Evolutionary conservation across 2,113 vertebrate species (phyloP), one percentile per base, ranked within the genome.

Genomic region (Zapus hudsonius): DNA sequence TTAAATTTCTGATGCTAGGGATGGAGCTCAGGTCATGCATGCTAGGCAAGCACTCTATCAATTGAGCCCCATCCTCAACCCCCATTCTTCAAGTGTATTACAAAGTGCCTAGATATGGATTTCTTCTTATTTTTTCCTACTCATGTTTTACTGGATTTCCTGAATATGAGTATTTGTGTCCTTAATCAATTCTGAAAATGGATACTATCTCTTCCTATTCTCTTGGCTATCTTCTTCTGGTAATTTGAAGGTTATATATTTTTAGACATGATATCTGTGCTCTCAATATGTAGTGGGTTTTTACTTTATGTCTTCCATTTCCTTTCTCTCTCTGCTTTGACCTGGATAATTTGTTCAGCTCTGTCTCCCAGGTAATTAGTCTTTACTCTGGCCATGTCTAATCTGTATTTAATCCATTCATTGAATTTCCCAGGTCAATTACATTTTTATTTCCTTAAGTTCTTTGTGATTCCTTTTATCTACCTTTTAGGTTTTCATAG

Each of bases 401-500:
- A 80, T 89, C 85, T 89, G 38, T 38, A 31, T 36, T 78, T 75
- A 75, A 67, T 75, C 69, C 75, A 44, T 36, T 70, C 67, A 75
- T 7, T 84, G 66, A 84, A 84, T 66, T 73, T 89, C 80, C 47
- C 47, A 80, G 57, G 44, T 67, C 57, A 74, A 59, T 89, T 94
- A 64, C 38, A 73, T 66, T 79, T 92, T 80, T 88, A 92, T 66
- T 88, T 89, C 44, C 44, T 66, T 52, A 59, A 38, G 38, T 66
- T 78, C 22, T 72, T 89, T 89, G 73, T 84, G 66, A 47, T 42
- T 89, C 87, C 64, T 89, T 89, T 89, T 52, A 90, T 79, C 64
- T 89, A 40, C n/a, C 73, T 84, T 55, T 69, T 87, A 89, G n/a
- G 64, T 89, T 84, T 64, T 59, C 11, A 38, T 79, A 59, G n/a